Evolutionary conservation across 2,888 invertebrate genomes (phyloP).

Genomic region (Pimpla rufipes): DNA sequence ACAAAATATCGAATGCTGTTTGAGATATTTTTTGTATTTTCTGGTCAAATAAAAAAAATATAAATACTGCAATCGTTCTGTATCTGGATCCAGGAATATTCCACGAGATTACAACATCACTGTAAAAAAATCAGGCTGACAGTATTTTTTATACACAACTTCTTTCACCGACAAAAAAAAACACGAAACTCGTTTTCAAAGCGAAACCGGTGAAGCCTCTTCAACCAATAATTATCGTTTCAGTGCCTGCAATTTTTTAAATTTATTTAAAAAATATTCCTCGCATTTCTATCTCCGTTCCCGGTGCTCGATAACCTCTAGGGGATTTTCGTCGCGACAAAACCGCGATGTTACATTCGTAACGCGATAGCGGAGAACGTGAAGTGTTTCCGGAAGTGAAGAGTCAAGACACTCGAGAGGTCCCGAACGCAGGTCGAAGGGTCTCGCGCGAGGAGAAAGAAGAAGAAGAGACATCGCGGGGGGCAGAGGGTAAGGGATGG

Average conservation of each 20-base stretch:
- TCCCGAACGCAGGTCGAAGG: conserved; percentile 30
- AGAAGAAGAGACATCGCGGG: conserved; percentile 14
- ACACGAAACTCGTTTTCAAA: no score
- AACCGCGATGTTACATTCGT: conserved; percentile 20
- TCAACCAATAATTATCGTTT: no score
- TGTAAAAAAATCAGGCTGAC: no score
- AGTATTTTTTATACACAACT: no score
- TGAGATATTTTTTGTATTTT: no score
- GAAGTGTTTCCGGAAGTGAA: conserved; percentile 61
- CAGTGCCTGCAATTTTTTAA: neutral
- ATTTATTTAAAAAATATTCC: neutral
- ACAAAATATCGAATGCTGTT: no score
- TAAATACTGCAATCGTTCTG: no score
- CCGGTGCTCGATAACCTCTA: neutral
- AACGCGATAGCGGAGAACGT: conserved; percentile 52
- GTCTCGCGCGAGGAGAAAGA: conserved; percentile 21
- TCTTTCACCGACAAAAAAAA: no score
- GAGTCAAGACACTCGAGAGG: conserved; percentile 54
- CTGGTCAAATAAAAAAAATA: no score
- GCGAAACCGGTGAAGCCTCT: no score
- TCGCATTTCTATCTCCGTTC: conserved; percentile 5
- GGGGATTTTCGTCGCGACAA: neutral
- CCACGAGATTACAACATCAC: no score
- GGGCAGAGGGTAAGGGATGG: neutral
- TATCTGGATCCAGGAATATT: no score